Evolutionary conservation across 2,888 invertebrate species (phyloP), one percentile per base, ranked within the genome.

Genomic region (Lordiphosa fenestrarum): DNA sequence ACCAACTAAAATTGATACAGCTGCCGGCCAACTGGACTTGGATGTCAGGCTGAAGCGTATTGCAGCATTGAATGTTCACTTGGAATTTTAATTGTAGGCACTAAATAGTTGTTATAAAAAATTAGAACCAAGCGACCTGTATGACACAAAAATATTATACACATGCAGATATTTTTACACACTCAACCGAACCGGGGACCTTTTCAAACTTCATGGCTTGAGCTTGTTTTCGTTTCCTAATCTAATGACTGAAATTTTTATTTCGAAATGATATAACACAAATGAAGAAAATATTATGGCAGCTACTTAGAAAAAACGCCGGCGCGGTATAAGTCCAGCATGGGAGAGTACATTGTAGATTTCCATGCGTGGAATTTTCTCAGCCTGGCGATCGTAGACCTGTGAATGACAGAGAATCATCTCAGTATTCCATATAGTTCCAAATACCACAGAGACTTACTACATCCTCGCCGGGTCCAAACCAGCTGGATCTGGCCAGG

Each of bases 261-360:
- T 74, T 71, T 46, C 58, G 19, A 63, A 38, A 44, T 57, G 39
- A 51, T 59, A 30, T 30, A 30, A 52, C 54, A 66, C 50, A 21
- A 55, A 50, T 19, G 55, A 58, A 62, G 46, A 80, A 42, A 50
- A 51, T 21, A 40, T 46, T 47, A 13, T 21, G 33, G 36, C 12
- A 21, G 42, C 41, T 57, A 35, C 13, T 64, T 69, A 80, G 10
- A 84, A 69, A 35, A 59, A 71, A 53, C 57, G 72, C 36, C 78
- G 78, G 37, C 91, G 87, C 23, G 90, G 89, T 42, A 93, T 89
- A 21, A 93, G 88, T 2, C 93, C 93, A 0, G 93, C 93, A 85
- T 93, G 93, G 1, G 92, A 91, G 44, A 93, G 88, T 37, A 93
- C 91, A 48, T 91, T 91, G 88, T 93, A 93, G 66, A 93, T 93